Evolutionary conservation across 2,797 vertebrate species (phyloP).

Genomic region (Lepilemur septentrionalis): DNA sequence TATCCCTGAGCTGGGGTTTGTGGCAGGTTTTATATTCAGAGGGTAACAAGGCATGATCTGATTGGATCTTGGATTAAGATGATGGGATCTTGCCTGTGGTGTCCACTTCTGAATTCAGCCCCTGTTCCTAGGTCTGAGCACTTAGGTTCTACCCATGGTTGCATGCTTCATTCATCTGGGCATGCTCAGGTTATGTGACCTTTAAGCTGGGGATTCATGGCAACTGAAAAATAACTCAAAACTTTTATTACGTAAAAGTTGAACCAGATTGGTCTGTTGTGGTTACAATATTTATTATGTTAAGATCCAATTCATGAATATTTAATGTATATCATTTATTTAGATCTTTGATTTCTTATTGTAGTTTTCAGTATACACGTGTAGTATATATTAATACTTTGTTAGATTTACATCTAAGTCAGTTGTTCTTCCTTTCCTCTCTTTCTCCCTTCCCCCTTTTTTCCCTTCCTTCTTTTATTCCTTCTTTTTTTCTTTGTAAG

Average conservation of each 20-base stretch:
- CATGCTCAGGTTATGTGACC: neutral
- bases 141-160: neutral
- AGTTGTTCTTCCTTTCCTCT: slow-evolving; percentile 32
- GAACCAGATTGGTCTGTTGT: neutral
- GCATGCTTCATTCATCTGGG: neutral
- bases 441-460: neutral
- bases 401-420: neutral
- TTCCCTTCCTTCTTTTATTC: neutral
- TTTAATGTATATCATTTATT: neutral
- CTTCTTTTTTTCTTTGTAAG: neutral
- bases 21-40: neutral
- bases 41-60: neutral
- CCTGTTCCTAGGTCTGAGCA: neutral
- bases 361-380: neutral
- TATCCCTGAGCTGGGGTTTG: neutral
- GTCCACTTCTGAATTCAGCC: neutral
- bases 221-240: neutral
- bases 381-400: neutral
- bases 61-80: neutral
- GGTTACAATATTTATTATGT: neutral
- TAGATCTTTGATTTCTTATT: neutral
- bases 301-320: neutral
- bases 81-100: neutral
- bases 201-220: neutral
- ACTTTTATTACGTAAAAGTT: neutral